Evolutionary conservation across 37 sponge, comb jelly and placozoan species (phyloP).

Genomic region (Spongia lamella): DNA sequence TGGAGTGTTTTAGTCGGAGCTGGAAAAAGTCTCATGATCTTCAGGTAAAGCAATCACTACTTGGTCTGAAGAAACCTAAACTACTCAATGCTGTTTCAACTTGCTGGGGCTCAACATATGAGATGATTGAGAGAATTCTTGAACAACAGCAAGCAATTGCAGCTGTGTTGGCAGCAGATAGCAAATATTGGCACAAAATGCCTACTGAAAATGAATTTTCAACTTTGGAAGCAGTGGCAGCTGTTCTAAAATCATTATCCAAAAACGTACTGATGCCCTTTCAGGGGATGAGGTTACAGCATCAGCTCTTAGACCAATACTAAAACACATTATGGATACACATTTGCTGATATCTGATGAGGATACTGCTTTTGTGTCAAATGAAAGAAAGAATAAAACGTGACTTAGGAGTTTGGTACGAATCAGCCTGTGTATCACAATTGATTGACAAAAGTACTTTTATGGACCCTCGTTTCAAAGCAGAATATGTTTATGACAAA

Average conservation of each 20-base stretch:
- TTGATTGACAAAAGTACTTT: too few species aligned
- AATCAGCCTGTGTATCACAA: too few species aligned
- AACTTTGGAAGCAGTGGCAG: neutral
- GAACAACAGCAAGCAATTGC: neutral
- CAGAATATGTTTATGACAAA: too few species aligned
- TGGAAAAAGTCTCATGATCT: slow-evolving; percentile 3
- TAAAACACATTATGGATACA: neutral
- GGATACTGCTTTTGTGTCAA: too few species aligned
- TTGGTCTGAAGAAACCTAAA: neutral
- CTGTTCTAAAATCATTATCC: slow-evolving; percentile 3
- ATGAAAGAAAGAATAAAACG: too few species aligned
- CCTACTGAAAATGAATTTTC: slow-evolving; percentile 3
- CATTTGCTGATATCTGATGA: neutral
- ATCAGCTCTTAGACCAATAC: neutral
- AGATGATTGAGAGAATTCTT: slow-evolving; percentile 1
- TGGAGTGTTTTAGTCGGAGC: neutral
- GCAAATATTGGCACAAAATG: slow-evolving; percentile 1
- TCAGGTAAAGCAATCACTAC: neutral
- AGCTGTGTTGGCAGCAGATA: neutral
- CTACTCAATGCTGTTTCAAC: neutral
- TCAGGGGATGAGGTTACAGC: neutral
- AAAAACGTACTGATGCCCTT: neutral
- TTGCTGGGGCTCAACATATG: slow-evolving; percentile 5
- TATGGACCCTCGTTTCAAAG: too few species aligned
- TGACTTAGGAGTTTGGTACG: too few species aligned